Conservation (phyloP, 2,888 invertebrate species). For the Xestia xanthographa region DNA sequence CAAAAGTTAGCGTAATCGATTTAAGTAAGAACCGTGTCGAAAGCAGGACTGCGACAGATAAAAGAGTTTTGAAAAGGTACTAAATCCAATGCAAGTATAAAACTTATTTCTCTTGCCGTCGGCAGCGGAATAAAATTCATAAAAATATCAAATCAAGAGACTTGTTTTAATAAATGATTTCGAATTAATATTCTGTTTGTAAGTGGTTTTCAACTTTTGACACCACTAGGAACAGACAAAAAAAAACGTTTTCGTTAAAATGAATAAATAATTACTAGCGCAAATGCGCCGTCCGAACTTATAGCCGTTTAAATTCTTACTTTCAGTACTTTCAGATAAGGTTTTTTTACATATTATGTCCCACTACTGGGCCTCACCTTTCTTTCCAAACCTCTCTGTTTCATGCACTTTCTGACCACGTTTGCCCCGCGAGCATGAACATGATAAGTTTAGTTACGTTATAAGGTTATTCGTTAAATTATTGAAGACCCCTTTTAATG, state of each 20-base stretch:
- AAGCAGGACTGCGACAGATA: neutral
- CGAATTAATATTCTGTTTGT: neutral
- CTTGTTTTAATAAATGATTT: neutral
- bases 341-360: neutral
- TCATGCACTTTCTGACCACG: no score
- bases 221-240: neutral
- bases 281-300: neutral
- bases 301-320: neutral
- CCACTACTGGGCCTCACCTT: no score
- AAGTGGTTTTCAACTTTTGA: neutral
- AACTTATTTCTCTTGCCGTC: neutral
- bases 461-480: no score
- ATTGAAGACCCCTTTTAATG: no score
- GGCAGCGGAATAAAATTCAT: slow-evolving; percentile 1
- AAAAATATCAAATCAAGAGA: neutral
- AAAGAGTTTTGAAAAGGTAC: neutral
- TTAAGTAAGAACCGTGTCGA: neutral
- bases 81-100: neutral
- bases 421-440: no score
- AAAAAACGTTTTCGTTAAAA: no score
- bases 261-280: neutral
- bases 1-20: neutral
- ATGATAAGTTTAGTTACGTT: neutral
- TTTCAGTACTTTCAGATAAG: neutral
- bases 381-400: no score